Base-by-base conservation (phyloP, 2,888 invertebrate species). In the Rhimphoctona megacephalus region DNA sequence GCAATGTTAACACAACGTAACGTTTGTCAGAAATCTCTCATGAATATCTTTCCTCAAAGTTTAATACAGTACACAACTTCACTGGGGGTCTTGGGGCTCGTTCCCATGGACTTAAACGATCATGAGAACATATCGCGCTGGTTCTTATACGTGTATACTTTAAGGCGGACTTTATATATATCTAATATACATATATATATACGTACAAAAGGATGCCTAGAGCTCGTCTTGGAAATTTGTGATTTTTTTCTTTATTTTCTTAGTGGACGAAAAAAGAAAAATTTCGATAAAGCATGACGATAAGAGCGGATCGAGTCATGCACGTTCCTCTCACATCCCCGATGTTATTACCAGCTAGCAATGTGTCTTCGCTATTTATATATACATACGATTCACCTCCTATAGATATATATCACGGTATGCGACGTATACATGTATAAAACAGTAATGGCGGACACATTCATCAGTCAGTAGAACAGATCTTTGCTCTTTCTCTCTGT, bases 391-490 rank as follows among this genome's bases (percentile, higher is more conserved):
- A 30, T 30, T 30, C 14, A 61, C 30, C 2, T 61, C 17, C 14
- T 46, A 17, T 17, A 46, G 1, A 17, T 61, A 61, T 61, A 61
- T 30, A 25, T 11, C 43, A 33, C 6, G 57, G 57, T 57, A 30
- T 49, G n/a, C n/a, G 57, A 39, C 39, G 36, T 43, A 76, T 14
- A 39, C 46, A 54, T 46, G 25, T 54, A 33, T 14, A 69, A 84
- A 78, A 67, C 74, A 66, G 49, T 46, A 19, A 80, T 39, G 67
- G 79, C 67, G 77, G 33, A 69, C 67, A 85, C 82, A 85, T 81
- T 87, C 85, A 85, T 87, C 85, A 87, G 85, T 85, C 80, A 80
- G 70, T 77, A 52, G 81, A 33, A 69, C 33, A 49, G 67, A 69
- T 61, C 79, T 74, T 76, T 33, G 19, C 70, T 85, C 64, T 49